Evolutionary conservation across 2,113 vertebrate genomes (phyloP).

Genomic region (Microcebus murinus): DNA sequence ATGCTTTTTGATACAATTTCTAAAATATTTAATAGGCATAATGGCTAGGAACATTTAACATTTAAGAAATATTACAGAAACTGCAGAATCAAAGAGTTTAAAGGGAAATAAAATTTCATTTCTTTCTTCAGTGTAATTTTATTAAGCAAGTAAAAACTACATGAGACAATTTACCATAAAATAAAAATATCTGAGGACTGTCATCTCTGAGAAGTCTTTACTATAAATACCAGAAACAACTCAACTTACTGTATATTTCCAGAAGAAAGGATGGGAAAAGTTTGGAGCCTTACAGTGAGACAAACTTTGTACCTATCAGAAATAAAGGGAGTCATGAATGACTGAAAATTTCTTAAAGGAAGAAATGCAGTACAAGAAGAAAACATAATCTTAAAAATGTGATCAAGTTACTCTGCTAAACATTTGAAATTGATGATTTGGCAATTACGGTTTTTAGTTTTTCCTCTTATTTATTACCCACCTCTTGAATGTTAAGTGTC

Average conservation of each 20-base stretch:
- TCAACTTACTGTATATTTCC: conserved; percentile 23
- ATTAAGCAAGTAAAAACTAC: conserved; percentile 48
- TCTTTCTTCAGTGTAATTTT: conserved; percentile 16
- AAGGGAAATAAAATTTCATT: conserved; percentile 20
- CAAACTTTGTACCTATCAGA: conserved; percentile 48
- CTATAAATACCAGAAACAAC: not conserved
- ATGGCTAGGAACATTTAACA: conserved; percentile 49
- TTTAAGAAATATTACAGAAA: conserved; percentile 31
- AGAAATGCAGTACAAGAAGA: not conserved
- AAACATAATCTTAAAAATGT: conserved; percentile 4
- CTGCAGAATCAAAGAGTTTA: conserved; percentile 19
- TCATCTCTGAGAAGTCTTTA: conserved; percentile 31
- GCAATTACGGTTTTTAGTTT: conserved; percentile 49
- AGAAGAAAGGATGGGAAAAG: not conserved
- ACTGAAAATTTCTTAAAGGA: not conserved
- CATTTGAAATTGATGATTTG: conserved; percentile 59
- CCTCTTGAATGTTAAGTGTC: conserved; percentile 55
- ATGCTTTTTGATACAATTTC: conserved; percentile 49
- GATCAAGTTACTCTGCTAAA: not conserved
- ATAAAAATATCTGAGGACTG: not conserved
- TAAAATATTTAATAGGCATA: not conserved
- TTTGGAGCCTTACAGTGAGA: not conserved
- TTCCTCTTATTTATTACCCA: conserved; percentile 64
- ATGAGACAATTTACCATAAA: conserved; percentile 54
- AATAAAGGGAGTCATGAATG: conserved; percentile 18